phyloP scores from a whole-genome alignment of 2,888 invertebrate species.

The Zele albiditarsus region DNA sequence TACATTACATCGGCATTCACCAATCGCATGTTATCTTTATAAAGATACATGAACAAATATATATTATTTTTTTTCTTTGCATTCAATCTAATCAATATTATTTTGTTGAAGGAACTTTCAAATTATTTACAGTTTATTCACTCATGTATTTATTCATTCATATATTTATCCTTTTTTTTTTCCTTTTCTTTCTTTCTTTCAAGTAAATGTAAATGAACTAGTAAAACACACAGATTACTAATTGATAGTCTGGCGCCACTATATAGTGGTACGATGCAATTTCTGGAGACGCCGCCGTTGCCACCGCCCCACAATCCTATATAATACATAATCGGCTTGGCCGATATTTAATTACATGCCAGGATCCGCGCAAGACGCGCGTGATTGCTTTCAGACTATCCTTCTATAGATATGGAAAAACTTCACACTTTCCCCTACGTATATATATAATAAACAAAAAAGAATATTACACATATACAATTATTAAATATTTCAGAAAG shows the following conservation, averaged over 20 bases:
- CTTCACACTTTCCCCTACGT: constrained; percentile 18
- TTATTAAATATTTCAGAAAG: background rate
- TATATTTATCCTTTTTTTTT: constrained; percentile 29
- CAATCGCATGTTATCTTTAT: background rate
- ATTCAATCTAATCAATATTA: background rate
- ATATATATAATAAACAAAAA: background rate
- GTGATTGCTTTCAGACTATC: constrained; percentile 41
- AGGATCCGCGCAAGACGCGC: constrained; percentile 15
- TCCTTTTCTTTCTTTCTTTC: constrained; percentile 23
- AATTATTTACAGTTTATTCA: background rate
- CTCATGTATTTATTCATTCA: background rate
- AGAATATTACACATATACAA: background rate
- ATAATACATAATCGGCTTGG: constrained; percentile 40
- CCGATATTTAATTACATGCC: constrained; percentile 49
- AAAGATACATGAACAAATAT: background rate
- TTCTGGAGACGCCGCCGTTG: constrained; percentile 42
- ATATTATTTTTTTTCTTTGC: background rate
- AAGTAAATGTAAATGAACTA: background rate
- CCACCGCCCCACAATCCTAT: constrained; percentile 15
- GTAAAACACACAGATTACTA: constrained; percentile 34
- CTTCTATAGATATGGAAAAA: constrained; percentile 30
- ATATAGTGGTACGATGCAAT: constrained; percentile 36
- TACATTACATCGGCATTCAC: constrained; percentile 12
- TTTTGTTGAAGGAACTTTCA: background rate
- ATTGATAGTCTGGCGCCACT: constrained; percentile 52